Percentiles rank a stretch among this genome's conserved stretches.
These are phyloP conservation scores for Clamator glandarius DNA, from an alignment of 2,797 vertebrate genomes.

Conservation along the genomic window DNA sequence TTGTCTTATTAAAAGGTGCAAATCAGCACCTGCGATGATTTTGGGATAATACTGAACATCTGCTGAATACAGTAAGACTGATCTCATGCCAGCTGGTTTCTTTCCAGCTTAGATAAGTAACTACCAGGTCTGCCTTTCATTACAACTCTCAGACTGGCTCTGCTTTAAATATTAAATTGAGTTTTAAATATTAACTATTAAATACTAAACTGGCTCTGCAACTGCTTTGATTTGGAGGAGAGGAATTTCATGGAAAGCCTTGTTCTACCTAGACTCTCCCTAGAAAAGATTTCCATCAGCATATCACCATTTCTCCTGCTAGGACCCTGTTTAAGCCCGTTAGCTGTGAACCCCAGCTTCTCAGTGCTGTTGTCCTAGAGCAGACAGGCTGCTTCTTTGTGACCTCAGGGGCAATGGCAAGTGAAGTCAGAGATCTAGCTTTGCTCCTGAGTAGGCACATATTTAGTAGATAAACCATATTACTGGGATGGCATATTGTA, in stretches of 20 bases:
- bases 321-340: not conserved
- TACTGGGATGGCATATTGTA: not conserved
- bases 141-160: not conserved
- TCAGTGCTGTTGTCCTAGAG: not conserved
- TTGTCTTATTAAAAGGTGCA: constrained; percentile 1
- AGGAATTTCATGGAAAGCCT: not conserved
- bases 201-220: not conserved
- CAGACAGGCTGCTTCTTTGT: not conserved
- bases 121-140: not conserved
- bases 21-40: not conserved
- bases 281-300: not conserved
- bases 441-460: not conserved
- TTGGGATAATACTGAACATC: not conserved
- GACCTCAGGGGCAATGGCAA: not conserved
- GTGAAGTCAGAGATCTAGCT: not conserved
- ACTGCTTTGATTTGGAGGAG: not conserved
- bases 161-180: not conserved
- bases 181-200: not conserved
- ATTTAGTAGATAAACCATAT: not conserved
- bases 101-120: not conserved
- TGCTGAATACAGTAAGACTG: not conserved
- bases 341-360: not conserved
- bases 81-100: not conserved
- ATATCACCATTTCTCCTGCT: not conserved
- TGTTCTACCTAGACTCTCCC: not conserved